Conservation (phyloP, 2,113 vertebrate species). For the Nesoenas mayeri region DNA sequence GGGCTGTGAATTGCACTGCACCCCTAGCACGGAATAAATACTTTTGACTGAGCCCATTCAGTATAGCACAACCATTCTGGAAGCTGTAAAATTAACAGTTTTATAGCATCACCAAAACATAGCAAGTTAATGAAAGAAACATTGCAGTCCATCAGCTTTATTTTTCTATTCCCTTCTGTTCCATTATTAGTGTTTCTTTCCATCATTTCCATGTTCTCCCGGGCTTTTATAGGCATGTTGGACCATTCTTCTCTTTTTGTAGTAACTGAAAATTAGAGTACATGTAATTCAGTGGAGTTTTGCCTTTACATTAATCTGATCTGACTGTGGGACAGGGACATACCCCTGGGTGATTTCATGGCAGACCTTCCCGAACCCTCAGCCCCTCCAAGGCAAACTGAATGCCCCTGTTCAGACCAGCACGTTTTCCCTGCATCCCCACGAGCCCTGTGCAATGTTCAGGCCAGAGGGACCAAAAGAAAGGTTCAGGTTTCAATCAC, state of each 20-base stretch:
- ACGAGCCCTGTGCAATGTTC: background rate
- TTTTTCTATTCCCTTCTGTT: background rate
- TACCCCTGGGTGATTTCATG: background rate
- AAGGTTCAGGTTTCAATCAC: background rate
- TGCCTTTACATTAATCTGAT: background rate
- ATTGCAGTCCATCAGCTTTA: background rate
- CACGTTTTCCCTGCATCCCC: background rate
- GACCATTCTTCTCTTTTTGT: background rate
- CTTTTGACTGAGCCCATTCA: background rate
- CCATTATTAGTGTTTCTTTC: background rate
- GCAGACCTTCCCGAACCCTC: background rate
- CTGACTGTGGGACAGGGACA: background rate
- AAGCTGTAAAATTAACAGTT: background rate
- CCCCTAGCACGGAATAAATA: background rate
- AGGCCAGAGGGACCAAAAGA: background rate
- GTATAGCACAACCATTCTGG: background rate
- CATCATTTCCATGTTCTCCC: background rate
- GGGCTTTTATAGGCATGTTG: background rate
- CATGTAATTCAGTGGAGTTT: background rate
- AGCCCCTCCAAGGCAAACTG: background rate
- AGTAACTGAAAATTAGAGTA: background rate
- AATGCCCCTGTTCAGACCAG: background rate
- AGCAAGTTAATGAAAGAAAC: background rate
- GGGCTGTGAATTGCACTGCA: background rate
- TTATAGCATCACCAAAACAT: background rate